phyloP scores from a whole-genome alignment of 1,140 invertebrate species.

The Drosophila watanabei region DNA sequence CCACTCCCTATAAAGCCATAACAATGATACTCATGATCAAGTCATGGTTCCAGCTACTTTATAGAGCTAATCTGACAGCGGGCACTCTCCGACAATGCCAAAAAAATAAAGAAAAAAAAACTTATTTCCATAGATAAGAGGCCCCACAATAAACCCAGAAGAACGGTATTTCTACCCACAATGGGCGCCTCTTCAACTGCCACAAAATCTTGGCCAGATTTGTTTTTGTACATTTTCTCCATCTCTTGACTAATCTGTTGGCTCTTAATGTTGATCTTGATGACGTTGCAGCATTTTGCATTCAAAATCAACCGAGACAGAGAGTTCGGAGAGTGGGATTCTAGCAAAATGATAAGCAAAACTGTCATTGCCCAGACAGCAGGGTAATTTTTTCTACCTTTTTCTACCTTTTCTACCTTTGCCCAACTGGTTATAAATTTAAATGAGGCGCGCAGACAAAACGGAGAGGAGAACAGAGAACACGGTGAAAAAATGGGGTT shows the following conservation, averaged over 20 bases:
- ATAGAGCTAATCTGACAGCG: constrained; percentile 58
- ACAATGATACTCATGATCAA: constrained; percentile 48
- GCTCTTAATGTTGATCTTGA: constrained; percentile 36
- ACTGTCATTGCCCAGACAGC: constrained; percentile 63
- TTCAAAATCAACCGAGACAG: constrained; percentile 22
- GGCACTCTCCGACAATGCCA: constrained; percentile 48
- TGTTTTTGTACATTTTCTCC: neutral
- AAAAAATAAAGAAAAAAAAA: constrained; percentile 42
- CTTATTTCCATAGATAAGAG: constrained; percentile 66
- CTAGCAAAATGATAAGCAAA: constrained; percentile 79
- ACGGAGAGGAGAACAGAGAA: constrained; percentile 5
- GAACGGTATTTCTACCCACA: constrained; percentile 44
- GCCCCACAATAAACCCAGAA: constrained; percentile 36
- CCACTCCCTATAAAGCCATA: constrained; percentile 3
- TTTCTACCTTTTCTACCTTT: constrained; percentile 23
- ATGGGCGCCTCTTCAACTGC: constrained; percentile 41
- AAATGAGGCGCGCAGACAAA: constrained; percentile 48
- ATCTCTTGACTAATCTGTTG: constrained; percentile 14
- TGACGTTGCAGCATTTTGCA: constrained; percentile 56
- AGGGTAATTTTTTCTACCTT: constrained; percentile 29
- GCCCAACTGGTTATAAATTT: constrained; percentile 72
- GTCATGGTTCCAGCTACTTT: constrained; percentile 52
- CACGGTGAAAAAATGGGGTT: constrained; percentile 21
- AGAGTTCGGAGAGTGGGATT: constrained; percentile 50
- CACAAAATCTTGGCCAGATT: constrained; percentile 25